A percentile compares a stretch with the other conserved stretches of the same genome.
Conservation (phyloP, 2,797 vertebrate species). For the Cuniculus paca region DNA sequence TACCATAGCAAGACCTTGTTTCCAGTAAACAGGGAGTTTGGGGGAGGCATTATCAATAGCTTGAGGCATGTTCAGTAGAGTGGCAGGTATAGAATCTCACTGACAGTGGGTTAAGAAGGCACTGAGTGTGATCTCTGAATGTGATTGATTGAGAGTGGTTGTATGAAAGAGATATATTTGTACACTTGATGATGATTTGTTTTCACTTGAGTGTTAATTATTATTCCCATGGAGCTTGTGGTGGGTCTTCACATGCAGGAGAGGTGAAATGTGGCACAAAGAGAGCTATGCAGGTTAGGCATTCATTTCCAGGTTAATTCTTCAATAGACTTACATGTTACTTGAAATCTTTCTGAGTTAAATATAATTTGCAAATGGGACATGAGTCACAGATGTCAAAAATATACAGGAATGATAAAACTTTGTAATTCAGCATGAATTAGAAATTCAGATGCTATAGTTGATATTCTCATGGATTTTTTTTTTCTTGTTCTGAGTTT, state of each 20-base stretch:
- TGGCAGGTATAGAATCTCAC: neutral
- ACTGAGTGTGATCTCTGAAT: neutral
- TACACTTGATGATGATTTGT: neutral
- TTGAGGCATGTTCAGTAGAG: neutral
- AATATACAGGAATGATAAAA: conserved; percentile 49
- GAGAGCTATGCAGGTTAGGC: conserved; percentile 5
- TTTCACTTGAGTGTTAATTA: conserved; percentile 36
- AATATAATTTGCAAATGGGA: conserved; percentile 53
- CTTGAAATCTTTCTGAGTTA: conserved; percentile 57
- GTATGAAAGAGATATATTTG: neutral
- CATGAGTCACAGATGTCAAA: conserved; percentile 56
- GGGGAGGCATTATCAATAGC: neutral
- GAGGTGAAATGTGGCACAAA: neutral
- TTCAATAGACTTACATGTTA: conserved; percentile 36
- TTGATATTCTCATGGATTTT: neutral
- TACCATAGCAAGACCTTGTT: neutral
- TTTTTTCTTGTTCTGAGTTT: conserved; percentile 23
- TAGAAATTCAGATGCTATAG: conserved; percentile 44
- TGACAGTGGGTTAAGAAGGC: conserved; percentile 21
- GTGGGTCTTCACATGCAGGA: neutral
- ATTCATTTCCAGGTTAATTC: conserved; percentile 11
- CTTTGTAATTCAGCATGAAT: conserved; percentile 31
- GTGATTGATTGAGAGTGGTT: conserved; percentile 12
- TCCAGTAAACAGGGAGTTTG: no score
- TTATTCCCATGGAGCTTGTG: neutral